Conservation (phyloP, 2,113 vertebrate species). For the Solea senegalensis region DNA sequence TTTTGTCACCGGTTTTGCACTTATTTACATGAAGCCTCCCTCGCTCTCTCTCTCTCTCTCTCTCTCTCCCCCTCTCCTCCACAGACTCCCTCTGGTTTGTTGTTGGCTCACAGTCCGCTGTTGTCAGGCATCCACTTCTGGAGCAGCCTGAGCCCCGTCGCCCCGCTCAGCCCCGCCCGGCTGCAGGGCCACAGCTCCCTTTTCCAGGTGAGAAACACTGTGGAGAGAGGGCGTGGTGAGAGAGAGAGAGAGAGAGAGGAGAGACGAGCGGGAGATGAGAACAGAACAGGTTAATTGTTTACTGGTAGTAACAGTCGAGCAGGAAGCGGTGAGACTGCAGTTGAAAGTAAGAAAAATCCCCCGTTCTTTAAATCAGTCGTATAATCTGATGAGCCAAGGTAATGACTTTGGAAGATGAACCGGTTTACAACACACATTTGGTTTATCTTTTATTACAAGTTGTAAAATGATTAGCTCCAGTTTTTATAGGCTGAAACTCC, state of each 20-base stretch:
- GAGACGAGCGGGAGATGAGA: conserved; percentile 2
- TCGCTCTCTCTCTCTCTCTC: conserved; percentile 16
- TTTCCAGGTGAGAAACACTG: conserved; percentile 87
- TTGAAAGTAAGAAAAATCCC: conserved; percentile 31
- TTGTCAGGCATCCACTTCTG: conserved; percentile 96
- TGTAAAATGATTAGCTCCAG: background rate
- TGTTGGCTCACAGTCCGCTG: conserved; percentile 93
- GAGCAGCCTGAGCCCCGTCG: conserved; percentile 95
- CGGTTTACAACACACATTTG: background rate
- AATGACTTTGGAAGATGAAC: background rate
- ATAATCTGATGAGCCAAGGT: background rate
- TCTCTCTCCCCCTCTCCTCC: conserved; percentile 52
- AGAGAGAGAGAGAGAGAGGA: background rate
- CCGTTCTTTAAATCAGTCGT: background rate
- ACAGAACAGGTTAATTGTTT: conserved; percentile 22
- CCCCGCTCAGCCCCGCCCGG: conserved; percentile 93
- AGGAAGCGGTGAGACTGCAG: conserved; percentile 41
- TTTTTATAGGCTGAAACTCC: background rate
- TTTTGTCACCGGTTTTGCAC: conserved; percentile 21
- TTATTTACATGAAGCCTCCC: conserved; percentile 32
- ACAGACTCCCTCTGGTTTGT: conserved; percentile 91
- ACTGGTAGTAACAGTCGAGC: conserved; percentile 12
- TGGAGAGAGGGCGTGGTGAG: conserved; percentile 1
- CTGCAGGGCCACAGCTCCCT: conserved; percentile 92
- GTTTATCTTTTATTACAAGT: background rate